Conservation (phyloP, 2,888 invertebrate genomes). For the Sminthurinus aureus region DNA sequence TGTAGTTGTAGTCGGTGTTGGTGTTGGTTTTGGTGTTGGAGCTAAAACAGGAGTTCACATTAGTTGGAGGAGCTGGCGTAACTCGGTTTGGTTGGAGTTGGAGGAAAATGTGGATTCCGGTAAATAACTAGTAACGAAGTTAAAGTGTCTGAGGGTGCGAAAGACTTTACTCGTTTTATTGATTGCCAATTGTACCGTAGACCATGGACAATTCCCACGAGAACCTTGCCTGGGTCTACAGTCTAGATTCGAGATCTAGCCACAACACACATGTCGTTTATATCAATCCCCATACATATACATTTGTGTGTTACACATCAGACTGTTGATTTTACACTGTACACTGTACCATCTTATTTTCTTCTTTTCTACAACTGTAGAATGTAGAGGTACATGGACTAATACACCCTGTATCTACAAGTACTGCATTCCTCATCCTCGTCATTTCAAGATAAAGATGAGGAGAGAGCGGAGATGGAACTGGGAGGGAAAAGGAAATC, state of each 20-base stretch:
- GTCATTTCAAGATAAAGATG: slow-evolving; percentile 11
- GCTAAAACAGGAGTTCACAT: slow-evolving; percentile 19
- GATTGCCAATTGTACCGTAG: slow-evolving; percentile 41
- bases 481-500: slow-evolving; percentile 39
- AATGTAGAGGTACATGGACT: not conserved
- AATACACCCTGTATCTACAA: too few relatives aligned
- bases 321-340: too few relatives aligned
- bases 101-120: slow-evolving; percentile 21
- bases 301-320: not conserved
- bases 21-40: not conserved
- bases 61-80: not conserved
- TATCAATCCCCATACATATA: not conserved
- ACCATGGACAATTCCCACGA: not conserved
- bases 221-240: too few relatives aligned
- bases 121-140: slow-evolving; percentile 46
- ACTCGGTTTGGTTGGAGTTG: not conserved
- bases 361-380: too few relatives aligned
- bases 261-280: not conserved
- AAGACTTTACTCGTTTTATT: slow-evolving; percentile 38
- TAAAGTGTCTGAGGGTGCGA: slow-evolving; percentile 36
- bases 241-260: not conserved
- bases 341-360: not conserved
- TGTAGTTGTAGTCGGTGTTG: not conserved
- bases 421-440: not conserved
- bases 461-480: not conserved